phyloP scores from a whole-genome alignment of 1,140 invertebrate genomes.

The Zelostemma sp. region DNA sequence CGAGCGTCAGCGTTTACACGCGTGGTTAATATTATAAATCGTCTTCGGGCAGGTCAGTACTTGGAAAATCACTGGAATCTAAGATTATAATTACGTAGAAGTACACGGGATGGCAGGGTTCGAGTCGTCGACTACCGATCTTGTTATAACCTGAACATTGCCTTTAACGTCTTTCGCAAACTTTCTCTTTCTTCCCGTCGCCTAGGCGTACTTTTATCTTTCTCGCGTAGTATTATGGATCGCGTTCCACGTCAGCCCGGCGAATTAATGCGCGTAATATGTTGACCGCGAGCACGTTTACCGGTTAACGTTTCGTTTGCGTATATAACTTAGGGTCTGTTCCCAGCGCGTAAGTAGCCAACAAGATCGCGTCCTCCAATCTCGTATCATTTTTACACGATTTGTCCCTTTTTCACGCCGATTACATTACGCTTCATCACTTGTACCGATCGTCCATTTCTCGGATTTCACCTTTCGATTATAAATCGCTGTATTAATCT shows the following conservation, averaged over 20 bases:
- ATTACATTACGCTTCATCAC: slow-evolving; percentile 35
- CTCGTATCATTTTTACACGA: slow-evolving; percentile 28
- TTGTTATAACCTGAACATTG: slow-evolving; percentile 51
- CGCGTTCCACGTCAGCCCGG: slow-evolving; percentile 55
- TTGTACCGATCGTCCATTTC: slow-evolving; percentile 42
- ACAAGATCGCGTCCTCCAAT: slow-evolving; percentile 35
- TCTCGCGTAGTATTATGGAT: slow-evolving; percentile 58
- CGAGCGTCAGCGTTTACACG: slow-evolving; percentile 46
- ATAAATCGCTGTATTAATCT: slow-evolving; percentile 68
- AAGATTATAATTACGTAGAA: slow-evolving; percentile 66
- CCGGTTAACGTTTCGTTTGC: slow-evolving; percentile 55
- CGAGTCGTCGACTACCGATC: slow-evolving; percentile 55
- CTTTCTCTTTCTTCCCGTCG: slow-evolving; percentile 40
- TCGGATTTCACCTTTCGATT: slow-evolving; percentile 66
- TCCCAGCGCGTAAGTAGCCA: slow-evolving; percentile 38
- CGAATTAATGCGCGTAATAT: slow-evolving; percentile 68
- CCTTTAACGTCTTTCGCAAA: slow-evolving; percentile 10
- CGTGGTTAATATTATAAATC: slow-evolving; percentile 61
- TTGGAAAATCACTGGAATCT: slow-evolving; percentile 60
- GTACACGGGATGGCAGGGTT: slow-evolving; percentile 47
- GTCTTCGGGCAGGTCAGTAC: slow-evolving; percentile 43
- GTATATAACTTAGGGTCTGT: slow-evolving; percentile 58
- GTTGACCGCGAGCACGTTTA: slow-evolving; percentile 62
- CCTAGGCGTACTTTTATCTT: slow-evolving; percentile 24
- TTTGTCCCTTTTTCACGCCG: slow-evolving; percentile 31